Base-by-base conservation (phyloP, 2,797 vertebrate species). In the Microchirus variegatus region DNA sequence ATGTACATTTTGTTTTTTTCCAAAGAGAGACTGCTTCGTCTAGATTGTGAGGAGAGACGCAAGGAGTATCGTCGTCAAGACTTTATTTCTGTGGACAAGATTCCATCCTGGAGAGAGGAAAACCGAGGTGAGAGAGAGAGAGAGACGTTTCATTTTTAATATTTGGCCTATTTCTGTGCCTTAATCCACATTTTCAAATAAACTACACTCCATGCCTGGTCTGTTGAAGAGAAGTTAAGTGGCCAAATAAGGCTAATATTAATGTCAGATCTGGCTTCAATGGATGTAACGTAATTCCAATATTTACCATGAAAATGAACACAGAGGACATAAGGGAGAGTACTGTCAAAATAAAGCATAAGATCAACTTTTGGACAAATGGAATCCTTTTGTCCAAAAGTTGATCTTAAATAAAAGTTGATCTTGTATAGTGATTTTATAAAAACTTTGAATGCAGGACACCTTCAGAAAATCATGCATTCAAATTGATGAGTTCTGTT, bases 31-130 rank as follows among this genome's bases (percentile, higher is more conserved):
- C 92, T 97, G 75, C 90, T 97, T 80, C 91, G 92, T 89, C 94
- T 98, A 87, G 92, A 94, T 52, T 81, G 87, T 77, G 96, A 98
- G 49, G 96, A 97, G 58, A 95, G 95, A 69, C 96, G 96, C 78
- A 97, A 95, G 90, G 96, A 97, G 77, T 96, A 96, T 70, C 67
- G 88, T 67, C 93, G 94, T 64, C 85, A 87, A 79, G 94, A 94
- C 35, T 96, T 93, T 51, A 80, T 96, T 77, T 70, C 89, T 0
- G 65, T 98, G 93, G 95, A 95, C 73, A 89, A 88, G 83, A 94
- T 99, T 73, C 85, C 91, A 1, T 92, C 94, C 0, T 97, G 96
- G 96, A 94, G 93, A 82, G 87, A 94, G 64, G 95, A 93, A 73
- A 91, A 78, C 59, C 91, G 91, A 90, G 78, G 93, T 94, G 86